Conservation (phyloP, 2,888 invertebrate species). For the Volucella bombylans region DNA sequence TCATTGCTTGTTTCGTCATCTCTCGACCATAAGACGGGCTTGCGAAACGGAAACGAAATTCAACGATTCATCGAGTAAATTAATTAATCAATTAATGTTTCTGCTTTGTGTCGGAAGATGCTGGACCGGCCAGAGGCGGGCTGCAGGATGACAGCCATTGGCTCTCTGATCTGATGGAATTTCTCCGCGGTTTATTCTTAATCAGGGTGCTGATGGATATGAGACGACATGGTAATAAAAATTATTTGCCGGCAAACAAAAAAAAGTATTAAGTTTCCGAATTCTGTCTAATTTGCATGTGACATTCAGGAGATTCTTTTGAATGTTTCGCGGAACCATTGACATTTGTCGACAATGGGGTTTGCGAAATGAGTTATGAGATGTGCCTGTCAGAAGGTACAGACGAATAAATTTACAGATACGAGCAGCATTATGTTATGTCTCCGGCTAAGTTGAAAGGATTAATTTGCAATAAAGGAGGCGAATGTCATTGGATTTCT, state of each 20-base stretch:
- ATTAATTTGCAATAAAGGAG: slow-evolving; percentile 50
- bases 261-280: slow-evolving; percentile 37
- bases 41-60: slow-evolving; percentile 57
- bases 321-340: background rate
- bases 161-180: slow-evolving; percentile 16
- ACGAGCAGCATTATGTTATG: slow-evolving; percentile 48
- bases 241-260: slow-evolving; percentile 14
- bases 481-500: slow-evolving; percentile 14
- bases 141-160: background rate
- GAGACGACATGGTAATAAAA: slow-evolving; percentile 45
- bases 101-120: slow-evolving; percentile 20
- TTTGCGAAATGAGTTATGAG: slow-evolving; percentile 56
- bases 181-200: slow-evolving; percentile 36
- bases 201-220: slow-evolving; percentile 69
- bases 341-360: slow-evolving; percentile 22
- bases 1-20: slow-evolving; percentile 6
- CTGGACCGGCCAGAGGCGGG: background rate
- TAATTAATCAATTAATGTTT: slow-evolving; percentile 70
- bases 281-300: slow-evolving; percentile 45
- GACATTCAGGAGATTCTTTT: slow-evolving; percentile 20
- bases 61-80: slow-evolving; percentile 65
- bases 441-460: slow-evolving; percentile 41
- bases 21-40: slow-evolving; percentile 24
- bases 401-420: slow-evolving; percentile 52
- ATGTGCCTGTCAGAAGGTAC: slow-evolving; percentile 36